These are phyloP conservation scores for Pollimyrus isidori DNA, from an alignment of 2,113 vertebrate species.

Conservation along the genomic window DNA sequence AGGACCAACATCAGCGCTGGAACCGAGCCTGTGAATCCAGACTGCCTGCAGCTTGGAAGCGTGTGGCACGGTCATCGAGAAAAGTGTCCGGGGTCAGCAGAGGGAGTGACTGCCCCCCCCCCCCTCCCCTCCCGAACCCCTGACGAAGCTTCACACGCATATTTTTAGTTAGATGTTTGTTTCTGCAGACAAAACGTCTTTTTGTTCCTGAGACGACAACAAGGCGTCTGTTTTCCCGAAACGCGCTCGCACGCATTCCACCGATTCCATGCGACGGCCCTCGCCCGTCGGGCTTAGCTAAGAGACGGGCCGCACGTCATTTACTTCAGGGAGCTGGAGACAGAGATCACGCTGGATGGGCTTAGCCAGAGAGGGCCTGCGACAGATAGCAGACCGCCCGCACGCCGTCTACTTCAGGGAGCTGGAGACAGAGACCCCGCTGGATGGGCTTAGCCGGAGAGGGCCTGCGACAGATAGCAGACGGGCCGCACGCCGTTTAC, in stretches of 20 bases:
- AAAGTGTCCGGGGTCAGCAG: slow-evolving; percentile 2
- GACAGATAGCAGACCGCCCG: too few species aligned
- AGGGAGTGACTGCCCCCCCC: not conserved
- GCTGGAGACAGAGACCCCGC: too few species aligned
- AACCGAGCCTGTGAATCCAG: not conserved
- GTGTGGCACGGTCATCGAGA: slow-evolving; percentile 2
- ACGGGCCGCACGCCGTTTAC: not conserved
- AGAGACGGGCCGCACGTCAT: too few species aligned
- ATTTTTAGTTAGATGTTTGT: not conserved
- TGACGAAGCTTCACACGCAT: not conserved
- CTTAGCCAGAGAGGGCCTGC: not conserved
- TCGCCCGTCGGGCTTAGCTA: too few species aligned
- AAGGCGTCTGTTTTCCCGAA: not conserved
- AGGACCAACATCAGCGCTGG: not conserved
- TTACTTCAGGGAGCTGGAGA: too few species aligned
- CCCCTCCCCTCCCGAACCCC: not conserved
- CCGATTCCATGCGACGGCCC: not conserved
- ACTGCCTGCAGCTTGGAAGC: not conserved
- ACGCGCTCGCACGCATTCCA: not conserved
- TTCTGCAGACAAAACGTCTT: not conserved
- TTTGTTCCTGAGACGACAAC: not conserved
- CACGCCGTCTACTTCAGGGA: too few species aligned
- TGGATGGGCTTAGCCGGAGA: not conserved
- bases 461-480: not conserved
- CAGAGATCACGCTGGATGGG: not conserved